Evolutionary conservation across 2,888 invertebrate genomes (phyloP).

Genomic region (Pimpla rufipes): DNA sequence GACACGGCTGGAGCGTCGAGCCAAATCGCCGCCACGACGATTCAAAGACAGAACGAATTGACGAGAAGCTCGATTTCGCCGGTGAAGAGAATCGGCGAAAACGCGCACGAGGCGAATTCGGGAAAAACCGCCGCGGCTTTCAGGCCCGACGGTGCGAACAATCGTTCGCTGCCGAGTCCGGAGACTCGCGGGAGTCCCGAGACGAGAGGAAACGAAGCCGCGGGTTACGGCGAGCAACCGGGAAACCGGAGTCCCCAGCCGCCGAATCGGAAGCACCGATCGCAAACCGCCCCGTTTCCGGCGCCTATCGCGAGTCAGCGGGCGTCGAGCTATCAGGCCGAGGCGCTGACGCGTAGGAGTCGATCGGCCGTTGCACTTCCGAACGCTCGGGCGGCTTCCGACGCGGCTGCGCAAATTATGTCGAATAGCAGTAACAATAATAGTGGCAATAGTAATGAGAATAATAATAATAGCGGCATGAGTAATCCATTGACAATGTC

Average conservation of each 20-base stretch:
- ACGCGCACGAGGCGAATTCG: slow-evolving; percentile 16
- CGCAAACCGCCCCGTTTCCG: slow-evolving; percentile 76
- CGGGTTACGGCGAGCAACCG: slow-evolving; percentile 14
- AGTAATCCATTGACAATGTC: slow-evolving; percentile 77
- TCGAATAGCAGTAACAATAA: slow-evolving; percentile 24
- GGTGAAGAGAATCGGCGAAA: slow-evolving; percentile 25
- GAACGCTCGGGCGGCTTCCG: slow-evolving; percentile 48
- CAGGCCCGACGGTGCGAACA: slow-evolving; percentile 5
- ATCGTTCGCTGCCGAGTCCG: slow-evolving; percentile 1
- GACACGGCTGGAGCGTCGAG: slow-evolving; percentile 35
- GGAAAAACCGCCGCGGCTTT: not conserved
- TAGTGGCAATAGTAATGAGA: slow-evolving; percentile 24
- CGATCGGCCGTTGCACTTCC: slow-evolving; percentile 69
- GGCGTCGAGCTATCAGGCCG: slow-evolving; percentile 66
- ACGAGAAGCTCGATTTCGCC: slow-evolving; percentile 47
- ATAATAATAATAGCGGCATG: slow-evolving; percentile 12
- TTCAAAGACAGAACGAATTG: slow-evolving; percentile 15
- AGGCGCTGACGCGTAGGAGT: slow-evolving; percentile 67
- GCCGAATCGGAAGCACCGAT: slow-evolving; percentile 78
- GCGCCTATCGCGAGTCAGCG: slow-evolving; percentile 52
- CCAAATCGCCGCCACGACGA: not conserved
- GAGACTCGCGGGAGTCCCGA: slow-evolving; percentile 13
- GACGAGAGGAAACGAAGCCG: slow-evolving; percentile 19
- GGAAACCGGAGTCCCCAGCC: slow-evolving; percentile 75
- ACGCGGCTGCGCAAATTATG: slow-evolving; percentile 1